Base-by-base conservation (phyloP, 2,797 vertebrate species). In the Crypturellus tataupa region DNA sequence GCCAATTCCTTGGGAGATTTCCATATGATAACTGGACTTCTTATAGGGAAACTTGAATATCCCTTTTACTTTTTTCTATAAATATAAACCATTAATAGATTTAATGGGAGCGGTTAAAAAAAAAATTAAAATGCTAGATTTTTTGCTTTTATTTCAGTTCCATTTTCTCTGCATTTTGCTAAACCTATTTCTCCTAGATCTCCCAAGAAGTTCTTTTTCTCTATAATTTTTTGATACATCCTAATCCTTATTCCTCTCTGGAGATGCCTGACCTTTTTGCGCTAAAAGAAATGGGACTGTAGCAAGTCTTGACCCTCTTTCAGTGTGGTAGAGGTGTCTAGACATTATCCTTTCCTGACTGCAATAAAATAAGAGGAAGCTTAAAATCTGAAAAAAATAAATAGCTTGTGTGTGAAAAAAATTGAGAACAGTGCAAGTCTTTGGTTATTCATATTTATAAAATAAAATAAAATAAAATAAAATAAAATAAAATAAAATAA, bases 221-320 rank as follows among this genome's bases (percentile, higher is more conserved):
- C 69, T 37, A 31, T 65, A 10, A 77, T 68, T 85, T 86, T 16
- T 63, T 24, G 46, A 42, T 72, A 33, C 7, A 46, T 89, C 21
- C 9, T 83, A 94, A 80, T 84, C 9, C 23, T 88, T 77, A 44
- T 29, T 84, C 12, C 85, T 68, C 37, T 78, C 53, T 69, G 65
- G 59, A 63, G 8, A 42, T 40, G 3, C 44, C 63, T 94, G 87
- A 89, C 62, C 55, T 85, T 84, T 85, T 68, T 73, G 7, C 27
- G 18, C 33, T 62, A 51, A 46, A 68, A 60, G 29, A 95, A 87
- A 78, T 5, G 2, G 4, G 7, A 2, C 31, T 73, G 59, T n/a
- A 77, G 31, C 1, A 18, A 56, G 27, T 73, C 56, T 91, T 90
- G 42, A 94, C 44, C 8, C 17, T 79, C 70, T 79, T 62, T 75